phyloP scores from a whole-genome alignment of 2,113 vertebrate genomes.

The Chauna torquata region DNA sequence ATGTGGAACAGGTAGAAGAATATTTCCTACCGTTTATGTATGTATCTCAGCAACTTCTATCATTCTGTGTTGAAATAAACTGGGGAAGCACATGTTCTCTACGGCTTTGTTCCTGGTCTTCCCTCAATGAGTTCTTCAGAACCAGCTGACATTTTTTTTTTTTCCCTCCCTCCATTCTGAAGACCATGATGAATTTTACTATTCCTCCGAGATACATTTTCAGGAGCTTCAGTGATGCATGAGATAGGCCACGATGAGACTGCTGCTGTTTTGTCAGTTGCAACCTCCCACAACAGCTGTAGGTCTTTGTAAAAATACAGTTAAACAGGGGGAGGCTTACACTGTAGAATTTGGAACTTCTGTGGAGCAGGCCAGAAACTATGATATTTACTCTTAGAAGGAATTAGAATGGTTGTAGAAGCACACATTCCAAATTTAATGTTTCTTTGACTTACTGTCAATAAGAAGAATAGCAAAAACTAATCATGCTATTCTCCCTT shows the following conservation, averaged over 20 bases:
- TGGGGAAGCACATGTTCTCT: background rate
- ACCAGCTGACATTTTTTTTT: background rate
- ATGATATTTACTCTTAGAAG: background rate
- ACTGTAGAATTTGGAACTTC: background rate
- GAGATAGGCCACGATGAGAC: background rate
- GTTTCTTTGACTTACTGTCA: background rate
- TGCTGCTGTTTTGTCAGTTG: background rate
- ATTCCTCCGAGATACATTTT: background rate
- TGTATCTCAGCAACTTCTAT: background rate
- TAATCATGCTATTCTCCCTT: background rate
- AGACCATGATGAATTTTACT: background rate
- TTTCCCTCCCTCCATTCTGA: background rate
- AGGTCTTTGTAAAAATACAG: background rate
- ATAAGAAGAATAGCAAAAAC: background rate
- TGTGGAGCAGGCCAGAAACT: background rate
- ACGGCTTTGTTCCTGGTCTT: background rate
- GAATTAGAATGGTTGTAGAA: background rate
- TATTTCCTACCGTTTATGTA: background rate
- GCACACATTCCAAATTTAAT: background rate
- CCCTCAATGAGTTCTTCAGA: background rate
- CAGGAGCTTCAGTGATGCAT: background rate
- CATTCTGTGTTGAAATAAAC: background rate
- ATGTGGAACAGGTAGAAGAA: background rate
- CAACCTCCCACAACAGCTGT: background rate
- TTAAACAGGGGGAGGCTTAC: background rate